These are phyloP conservation scores for Eurystomus glaucurus DNA, from an alignment of 2,797 vertebrate species.

Conservation along the genomic window DNA sequence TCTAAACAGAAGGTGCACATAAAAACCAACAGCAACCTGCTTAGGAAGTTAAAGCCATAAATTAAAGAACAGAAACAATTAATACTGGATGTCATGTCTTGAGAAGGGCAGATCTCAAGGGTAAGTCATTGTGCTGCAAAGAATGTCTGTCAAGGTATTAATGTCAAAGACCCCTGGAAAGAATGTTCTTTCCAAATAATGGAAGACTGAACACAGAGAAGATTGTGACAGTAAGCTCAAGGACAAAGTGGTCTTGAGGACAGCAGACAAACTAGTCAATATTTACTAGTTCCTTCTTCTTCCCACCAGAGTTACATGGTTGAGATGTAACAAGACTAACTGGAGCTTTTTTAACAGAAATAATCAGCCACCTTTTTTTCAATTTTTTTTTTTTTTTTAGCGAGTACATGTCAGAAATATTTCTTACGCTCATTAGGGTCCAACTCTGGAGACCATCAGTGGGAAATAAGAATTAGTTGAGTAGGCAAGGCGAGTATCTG, in stretches of 20 bases:
- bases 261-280: background rate
- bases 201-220: background rate
- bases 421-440: background rate
- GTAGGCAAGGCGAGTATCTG: background rate
- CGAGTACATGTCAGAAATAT: background rate
- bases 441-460: background rate
- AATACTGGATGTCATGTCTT: background rate
- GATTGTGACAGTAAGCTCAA: background rate
- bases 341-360: background rate
- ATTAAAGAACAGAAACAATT: background rate
- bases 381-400: background rate
- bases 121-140: background rate
- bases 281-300: background rate
- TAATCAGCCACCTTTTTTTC: background rate
- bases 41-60: background rate
- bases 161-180: background rate
- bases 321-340: background rate
- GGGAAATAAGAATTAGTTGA: background rate
- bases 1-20: background rate
- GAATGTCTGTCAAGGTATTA: background rate
- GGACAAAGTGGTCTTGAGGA: background rate
- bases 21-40: background rate
- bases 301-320: background rate
- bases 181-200: background rate
- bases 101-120: background rate